Evolutionary conservation across 2,113 vertebrate genomes (phyloP).

Genomic region (Oryzias woworae): DNA sequence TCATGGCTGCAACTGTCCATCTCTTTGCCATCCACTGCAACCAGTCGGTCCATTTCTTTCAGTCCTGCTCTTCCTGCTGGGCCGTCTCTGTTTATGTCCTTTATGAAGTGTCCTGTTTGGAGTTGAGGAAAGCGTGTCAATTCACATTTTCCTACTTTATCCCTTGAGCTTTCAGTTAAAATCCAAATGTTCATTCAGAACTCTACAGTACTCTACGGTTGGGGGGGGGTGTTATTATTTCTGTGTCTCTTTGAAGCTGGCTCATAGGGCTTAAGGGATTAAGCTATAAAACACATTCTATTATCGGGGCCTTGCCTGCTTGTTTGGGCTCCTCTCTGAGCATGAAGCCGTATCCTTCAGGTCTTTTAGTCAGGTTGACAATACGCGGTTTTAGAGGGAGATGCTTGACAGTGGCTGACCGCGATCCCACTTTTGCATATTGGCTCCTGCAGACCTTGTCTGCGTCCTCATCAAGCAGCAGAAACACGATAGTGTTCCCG

Average conservation of each 20-base stretch:
- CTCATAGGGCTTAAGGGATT: too few species aligned
- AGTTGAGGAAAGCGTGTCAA: slow-evolving; percentile 15
- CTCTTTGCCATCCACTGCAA: slow-evolving; percentile 84
- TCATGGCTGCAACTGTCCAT: slow-evolving; percentile 81
- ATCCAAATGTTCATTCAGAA: too few species aligned
- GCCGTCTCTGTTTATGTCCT: slow-evolving; percentile 82
- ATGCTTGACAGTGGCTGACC: slow-evolving; percentile 74
- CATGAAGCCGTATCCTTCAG: slow-evolving; percentile 86
- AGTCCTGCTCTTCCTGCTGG: slow-evolving; percentile 83
- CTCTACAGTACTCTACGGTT: too few species aligned
- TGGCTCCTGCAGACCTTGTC: slow-evolving; percentile 75
- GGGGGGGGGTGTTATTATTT: too few species aligned
- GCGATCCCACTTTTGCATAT: slow-evolving; percentile 66
- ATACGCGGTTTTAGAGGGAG: slow-evolving; percentile 83
- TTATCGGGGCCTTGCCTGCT: slow-evolving; percentile 47
- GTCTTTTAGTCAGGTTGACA: slow-evolving; percentile 77
- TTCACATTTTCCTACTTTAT: not conserved
- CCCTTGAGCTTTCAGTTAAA: too few species aligned
- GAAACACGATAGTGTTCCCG: slow-evolving; percentile 79
- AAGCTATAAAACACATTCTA: not conserved
- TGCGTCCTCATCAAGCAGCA: slow-evolving; percentile 84
- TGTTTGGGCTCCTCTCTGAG: slow-evolving; percentile 71
- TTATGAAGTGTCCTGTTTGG: slow-evolving; percentile 82
- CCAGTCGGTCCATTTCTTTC: slow-evolving; percentile 83
- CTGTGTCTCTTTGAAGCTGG: too few species aligned